Conservation (phyloP, 2,113 vertebrate genomes). For the Silurus asotus region DNA sequence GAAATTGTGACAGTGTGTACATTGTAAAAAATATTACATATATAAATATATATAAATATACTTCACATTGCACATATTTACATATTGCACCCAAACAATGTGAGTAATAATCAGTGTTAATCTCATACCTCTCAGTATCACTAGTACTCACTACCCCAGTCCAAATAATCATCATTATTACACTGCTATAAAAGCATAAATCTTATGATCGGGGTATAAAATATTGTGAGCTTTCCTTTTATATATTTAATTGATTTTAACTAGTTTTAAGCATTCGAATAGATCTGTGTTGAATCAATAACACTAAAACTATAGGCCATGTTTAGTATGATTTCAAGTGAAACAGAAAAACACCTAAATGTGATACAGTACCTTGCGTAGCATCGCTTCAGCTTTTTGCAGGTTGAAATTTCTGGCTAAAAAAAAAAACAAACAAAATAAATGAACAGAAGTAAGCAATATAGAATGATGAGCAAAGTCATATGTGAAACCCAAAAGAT, state of each 20-base stretch:
- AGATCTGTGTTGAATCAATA: not conserved
- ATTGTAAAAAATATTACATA: too few species aligned
- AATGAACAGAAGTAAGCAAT: not conserved
- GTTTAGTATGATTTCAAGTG: not conserved
- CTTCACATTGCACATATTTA: too few species aligned
- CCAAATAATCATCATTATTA: not conserved
- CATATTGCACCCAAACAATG: too few species aligned
- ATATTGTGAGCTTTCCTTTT: not conserved
- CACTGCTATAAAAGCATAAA: not conserved
- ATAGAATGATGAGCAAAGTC: not conserved
- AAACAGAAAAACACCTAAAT: not conserved
- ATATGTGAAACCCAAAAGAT: not conserved
- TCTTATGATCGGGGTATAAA: not conserved
- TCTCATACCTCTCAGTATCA: not conserved
- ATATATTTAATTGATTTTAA: not conserved
- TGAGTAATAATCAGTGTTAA: not conserved
- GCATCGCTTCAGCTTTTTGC: constrained; percentile 90
- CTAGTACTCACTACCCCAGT: not conserved
- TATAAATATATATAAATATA: too few species aligned
- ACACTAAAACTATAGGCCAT: not conserved
- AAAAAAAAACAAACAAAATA: constrained; percentile 57
- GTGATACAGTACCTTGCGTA: constrained; percentile 84
- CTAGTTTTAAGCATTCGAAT: not conserved
- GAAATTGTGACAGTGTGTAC: too few species aligned
- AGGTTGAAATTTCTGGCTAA: constrained; percentile 88